These are phyloP conservation scores for Microtus pennsylvanicus DNA, from an alignment of 2,113 vertebrate species.

Conservation along the genomic window DNA sequence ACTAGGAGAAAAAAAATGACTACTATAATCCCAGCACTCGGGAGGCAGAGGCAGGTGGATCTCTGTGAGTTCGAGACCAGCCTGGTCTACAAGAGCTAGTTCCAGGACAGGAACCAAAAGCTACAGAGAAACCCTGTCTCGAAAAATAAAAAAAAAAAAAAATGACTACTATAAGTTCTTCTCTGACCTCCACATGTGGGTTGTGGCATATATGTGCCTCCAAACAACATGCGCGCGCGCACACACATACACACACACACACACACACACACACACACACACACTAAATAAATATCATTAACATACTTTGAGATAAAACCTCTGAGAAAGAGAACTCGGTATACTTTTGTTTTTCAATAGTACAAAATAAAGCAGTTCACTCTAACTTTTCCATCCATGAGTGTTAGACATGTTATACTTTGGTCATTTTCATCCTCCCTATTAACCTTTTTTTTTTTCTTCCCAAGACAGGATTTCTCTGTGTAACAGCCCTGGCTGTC, in stretches of 20 bases:
- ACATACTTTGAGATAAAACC: neutral
- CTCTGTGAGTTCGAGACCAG: too few relatives aligned
- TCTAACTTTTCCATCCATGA: too few relatives aligned
- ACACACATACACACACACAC: too few relatives aligned
- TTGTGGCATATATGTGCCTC: neutral
- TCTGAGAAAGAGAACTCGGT: neutral
- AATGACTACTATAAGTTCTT: neutral
- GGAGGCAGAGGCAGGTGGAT: too few relatives aligned
- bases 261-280: neutral
- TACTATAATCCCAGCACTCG: too few relatives aligned
- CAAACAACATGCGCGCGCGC: neutral
- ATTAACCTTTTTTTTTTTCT: neutral
- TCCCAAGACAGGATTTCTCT: neutral
- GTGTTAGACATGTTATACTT: too few relatives aligned
- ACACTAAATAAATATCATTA: neutral
- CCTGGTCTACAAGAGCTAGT: too few relatives aligned
- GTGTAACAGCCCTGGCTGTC: neutral
- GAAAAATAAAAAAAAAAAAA: too few relatives aligned
- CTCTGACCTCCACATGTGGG: neutral
- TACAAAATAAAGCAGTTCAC: neutral
- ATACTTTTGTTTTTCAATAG: neutral
- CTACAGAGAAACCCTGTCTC: too few relatives aligned
- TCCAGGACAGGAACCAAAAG: too few relatives aligned
- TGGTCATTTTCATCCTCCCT: too few relatives aligned
- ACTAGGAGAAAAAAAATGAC: neutral